Conservation (phyloP, 2,797 vertebrate species). For the Vultur gryphus region DNA sequence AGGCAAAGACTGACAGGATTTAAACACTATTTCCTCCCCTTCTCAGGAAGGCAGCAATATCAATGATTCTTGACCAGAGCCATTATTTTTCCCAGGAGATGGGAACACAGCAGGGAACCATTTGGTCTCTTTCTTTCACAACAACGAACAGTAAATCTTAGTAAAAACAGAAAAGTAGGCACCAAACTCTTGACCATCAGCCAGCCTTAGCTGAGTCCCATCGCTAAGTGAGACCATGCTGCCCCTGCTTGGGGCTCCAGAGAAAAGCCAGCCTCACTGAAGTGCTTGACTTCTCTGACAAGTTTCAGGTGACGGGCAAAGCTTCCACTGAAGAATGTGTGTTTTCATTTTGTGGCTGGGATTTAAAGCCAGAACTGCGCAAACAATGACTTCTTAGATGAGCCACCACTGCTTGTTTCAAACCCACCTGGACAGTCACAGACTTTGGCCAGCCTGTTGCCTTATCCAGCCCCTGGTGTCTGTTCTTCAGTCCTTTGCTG, state of each 20-base stretch:
- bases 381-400: rapidly evolving
- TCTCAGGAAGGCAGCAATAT: conserved; percentile 12
- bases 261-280: not conserved
- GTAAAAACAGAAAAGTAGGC: not conserved
- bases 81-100: not conserved
- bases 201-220: not conserved
- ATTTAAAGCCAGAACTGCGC: not conserved
- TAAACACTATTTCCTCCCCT: not conserved
- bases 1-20: not conserved
- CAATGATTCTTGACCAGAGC: not conserved
- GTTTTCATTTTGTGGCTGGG: not conserved
- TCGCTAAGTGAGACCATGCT: not conserved
- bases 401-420: not conserved
- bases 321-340: not conserved
- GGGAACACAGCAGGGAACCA: not conserved
- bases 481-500: not conserved
- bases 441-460: not conserved
- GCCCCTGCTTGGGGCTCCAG: not conserved
- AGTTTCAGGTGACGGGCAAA: not conserved
- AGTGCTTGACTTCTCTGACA: not conserved
- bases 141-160: not conserved
- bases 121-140: not conserved
- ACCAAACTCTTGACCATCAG: not conserved
- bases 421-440: not conserved
- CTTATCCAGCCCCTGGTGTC: not conserved